Evolutionary conservation across 2,113 vertebrate genomes (phyloP), one percentile per base, ranked within the genome.

Genomic region (Engystomops pustulosus): DNA sequence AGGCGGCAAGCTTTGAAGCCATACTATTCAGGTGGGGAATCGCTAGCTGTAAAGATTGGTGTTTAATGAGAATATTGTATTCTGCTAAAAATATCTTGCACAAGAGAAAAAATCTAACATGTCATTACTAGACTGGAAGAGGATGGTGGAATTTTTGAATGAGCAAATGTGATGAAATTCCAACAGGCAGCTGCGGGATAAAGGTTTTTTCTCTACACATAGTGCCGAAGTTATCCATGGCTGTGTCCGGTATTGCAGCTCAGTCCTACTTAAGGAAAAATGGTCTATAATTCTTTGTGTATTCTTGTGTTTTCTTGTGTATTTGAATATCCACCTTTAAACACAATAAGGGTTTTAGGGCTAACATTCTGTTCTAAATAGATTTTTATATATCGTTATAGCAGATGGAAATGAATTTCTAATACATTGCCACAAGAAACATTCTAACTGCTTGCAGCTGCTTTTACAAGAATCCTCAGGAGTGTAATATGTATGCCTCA

Each of bases 61-160:
- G 78, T 81, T 70, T 79, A 71, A 71, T 41, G 20, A 71, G 49
- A 85, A 80, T 78, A 82, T 36, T 84, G 15, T 9, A 18, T 84
- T 88, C 69, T 68, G 68, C 82, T 78, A 67, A 34, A 88, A 86
- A 89, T 87, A 76, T 72, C 85, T 78, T 23, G 20, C 82, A 53
- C 41, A 70, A 77, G 30, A 80, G 27, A 67, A 58, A 65, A 67
- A 62, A 44, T n/a, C 6, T 44, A 41, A 25, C 20, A 10, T 79
- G 55, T 44, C n/a, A 62, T 79, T 62, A 25, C 47, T 76, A 20
- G 25, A 51, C 45, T 75, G 20, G 72, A 53, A 76, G 10, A 76
- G 47, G 70, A 74, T 9, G 30, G 65, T 36, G 30, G 65, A 38
- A 38, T 67, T 67, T 67, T 32, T 69, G 18, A 69, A 69, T 69